phyloP scores from a whole-genome alignment of 2,888 invertebrate genomes.

The Agrypnus murinus region DNA sequence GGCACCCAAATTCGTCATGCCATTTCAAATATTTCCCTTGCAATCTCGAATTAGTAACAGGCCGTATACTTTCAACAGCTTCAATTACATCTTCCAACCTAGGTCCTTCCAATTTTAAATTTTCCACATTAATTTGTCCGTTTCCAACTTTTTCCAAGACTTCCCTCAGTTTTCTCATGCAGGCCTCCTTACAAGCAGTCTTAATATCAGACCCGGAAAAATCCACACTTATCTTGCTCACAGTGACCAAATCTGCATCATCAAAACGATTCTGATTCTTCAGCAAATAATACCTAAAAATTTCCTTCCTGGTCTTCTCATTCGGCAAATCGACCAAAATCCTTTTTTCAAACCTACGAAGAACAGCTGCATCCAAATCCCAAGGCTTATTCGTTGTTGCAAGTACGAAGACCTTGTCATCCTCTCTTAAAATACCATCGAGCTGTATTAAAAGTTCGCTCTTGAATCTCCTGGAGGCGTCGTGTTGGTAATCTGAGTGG shows the following conservation, averaged over 20 bases:
- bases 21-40: constrained; percentile 77
- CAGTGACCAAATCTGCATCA: constrained; percentile 71
- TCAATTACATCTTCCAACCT: constrained; percentile 71
- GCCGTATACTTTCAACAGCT: constrained; percentile 75
- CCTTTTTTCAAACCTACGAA: constrained; percentile 91
- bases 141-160: constrained; percentile 52
- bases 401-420: constrained; percentile 83
- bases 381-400: constrained; percentile 96
- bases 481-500: constrained; percentile 83
- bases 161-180: constrained; percentile 85
- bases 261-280: constrained; percentile 69
- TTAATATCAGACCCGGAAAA: constrained; percentile 94
- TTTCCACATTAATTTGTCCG: constrained; percentile 49
- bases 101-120: constrained; percentile 55
- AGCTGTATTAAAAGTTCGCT: constrained; percentile 91
- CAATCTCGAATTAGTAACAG: constrained; percentile 74
- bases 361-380: constrained; percentile 92
- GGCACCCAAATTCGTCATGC: constrained; percentile 78
- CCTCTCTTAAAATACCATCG: constrained; percentile 82
- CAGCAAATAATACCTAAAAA: constrained; percentile 79
- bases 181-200: constrained; percentile 90
- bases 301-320: constrained; percentile 76
- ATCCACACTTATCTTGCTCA: constrained; percentile 78
- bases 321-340: constrained; percentile 88
- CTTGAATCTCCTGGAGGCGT: constrained; percentile 90